Percentiles rank a stretch among this genome's conserved stretches.
Conservation (phyloP, 2,797 vertebrate species). For the Neomorphus geoffroyi region DNA sequence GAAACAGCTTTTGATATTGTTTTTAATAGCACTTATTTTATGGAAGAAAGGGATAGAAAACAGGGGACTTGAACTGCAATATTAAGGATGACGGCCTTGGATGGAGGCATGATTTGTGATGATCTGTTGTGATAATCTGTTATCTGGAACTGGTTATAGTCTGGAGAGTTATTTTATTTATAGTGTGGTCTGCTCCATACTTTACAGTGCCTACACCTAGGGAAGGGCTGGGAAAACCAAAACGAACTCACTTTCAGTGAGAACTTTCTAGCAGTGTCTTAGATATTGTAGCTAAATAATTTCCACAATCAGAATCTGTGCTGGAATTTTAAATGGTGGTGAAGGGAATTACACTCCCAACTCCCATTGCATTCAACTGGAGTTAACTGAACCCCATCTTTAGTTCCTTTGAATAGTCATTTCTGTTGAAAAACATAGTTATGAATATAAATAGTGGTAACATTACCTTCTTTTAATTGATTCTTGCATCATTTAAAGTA, state of each 20-base stretch:
- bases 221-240: no score
- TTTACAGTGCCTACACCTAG: background rate
- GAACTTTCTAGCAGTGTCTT: background rate
- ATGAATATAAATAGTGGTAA: background rate
- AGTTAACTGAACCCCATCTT: background rate
- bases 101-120: background rate
- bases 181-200: background rate
- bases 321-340: background rate
- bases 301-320: background rate
- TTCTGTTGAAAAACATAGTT: background rate
- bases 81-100: background rate
- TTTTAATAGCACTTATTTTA: background rate
- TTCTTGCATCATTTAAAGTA: background rate
- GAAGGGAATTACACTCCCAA: background rate
- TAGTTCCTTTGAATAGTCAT: background rate
- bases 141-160: background rate
- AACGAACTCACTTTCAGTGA: background rate
- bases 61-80: background rate
- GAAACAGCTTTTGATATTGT: background rate
- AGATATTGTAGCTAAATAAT: background rate
- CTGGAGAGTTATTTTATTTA: background rate
- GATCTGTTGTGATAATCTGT: background rate
- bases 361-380: background rate
- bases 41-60: background rate
- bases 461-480: background rate